Evolutionary conservation across 2,113 vertebrate genomes (phyloP), one percentile per base, ranked within the genome.

Genomic region (Sinocyclocheilus grahami): DNA sequence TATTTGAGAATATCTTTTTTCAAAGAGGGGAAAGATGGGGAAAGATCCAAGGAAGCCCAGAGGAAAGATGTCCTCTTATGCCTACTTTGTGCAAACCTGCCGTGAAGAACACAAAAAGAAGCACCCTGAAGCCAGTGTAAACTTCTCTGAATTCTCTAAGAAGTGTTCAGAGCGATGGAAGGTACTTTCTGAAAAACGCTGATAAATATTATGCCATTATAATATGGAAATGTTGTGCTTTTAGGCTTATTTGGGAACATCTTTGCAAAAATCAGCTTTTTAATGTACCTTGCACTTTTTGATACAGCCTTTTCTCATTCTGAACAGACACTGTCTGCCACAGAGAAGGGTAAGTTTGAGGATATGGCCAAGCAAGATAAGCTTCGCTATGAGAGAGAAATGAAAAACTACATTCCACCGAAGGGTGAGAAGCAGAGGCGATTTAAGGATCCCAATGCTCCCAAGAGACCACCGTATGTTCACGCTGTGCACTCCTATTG

Each of bases 71-170:
- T 98, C 97, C 95, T 98, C 97, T 0, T 99, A 99, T 72, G 97
- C 97, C 86, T 98, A 97, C 93, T 98, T 98, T 94, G 98, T 99
- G 95, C 97, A 98, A 94, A 98, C 97, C 46, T 98, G 97, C 88
- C 92, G 97, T 89, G 97, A 97, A 93, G 97, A 99, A 92, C 98
- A 99, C 90, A 98, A 99, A 96, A 99, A 99, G 94, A 99, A 99
- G 91, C 97, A 99, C 86, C 97, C 97, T 8, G 97, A 97, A 87
- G 96, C 96, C 3, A 92, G 92, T 72, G 97, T 98, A 90, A 98
- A 97, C 95, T 98, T 99, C 85, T 94, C 97, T 90, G 97, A 97
- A 90, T 98, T 98, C 94, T 98, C 97, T 93, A 97, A 98, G 96
- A 99, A 97, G 91, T 98, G 97, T 91, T 99, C 97, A 86, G 97